Base-by-base conservation (phyloP, 2,888 invertebrate genomes). In the Acrobasis consociella region DNA sequence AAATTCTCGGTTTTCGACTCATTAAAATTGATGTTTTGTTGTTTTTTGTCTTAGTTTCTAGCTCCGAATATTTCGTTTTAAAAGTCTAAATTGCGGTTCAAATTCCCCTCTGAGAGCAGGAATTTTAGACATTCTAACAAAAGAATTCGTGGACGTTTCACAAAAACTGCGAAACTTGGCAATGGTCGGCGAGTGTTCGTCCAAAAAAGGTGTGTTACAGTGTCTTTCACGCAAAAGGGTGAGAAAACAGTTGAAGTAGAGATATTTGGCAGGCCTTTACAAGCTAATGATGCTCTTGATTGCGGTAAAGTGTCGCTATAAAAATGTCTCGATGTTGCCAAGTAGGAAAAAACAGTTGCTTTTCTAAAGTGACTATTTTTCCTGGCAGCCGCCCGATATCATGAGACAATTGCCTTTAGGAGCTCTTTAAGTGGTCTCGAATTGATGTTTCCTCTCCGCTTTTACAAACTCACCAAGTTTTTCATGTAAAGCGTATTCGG, bases 221-320 rank as follows among this genome's bases (percentile, higher is more conserved):
- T 78, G 75, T 83, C 81, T 85, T 85, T 83, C 80, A 82, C 84
- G 80, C 82, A 82, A 82, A 84, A 85, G 86, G 85, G 89, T 87
- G 89, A 83, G 87, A 87, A 87, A 85, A 84, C 84, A 85, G 79
- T 76, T 77, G 75, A 81, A 85, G 82, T 85, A 76, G 83, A 87
- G 87, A 90, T 89, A 91, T 91, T 92, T 92, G 91, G 91, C 92
- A 90, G 90, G 83, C 88, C 83, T 86, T 85, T 86, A 83, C 86
- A 81, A 83, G 87, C 90, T 92, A 92, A 92, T 92, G 91, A 92
- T 90, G 89, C 90, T 79, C 84, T 87, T 91, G 90, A 91, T 92
- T 92, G 90, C 81, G 91, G 91, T 86, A 86, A 92, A 92, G 86
- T 87, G 91, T 88, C 87, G 86, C 91, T 83, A 87, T 90, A 89